phyloP scores from a whole-genome alignment of 2,797 vertebrate genomes.

The Enoplosus armatus region DNA sequence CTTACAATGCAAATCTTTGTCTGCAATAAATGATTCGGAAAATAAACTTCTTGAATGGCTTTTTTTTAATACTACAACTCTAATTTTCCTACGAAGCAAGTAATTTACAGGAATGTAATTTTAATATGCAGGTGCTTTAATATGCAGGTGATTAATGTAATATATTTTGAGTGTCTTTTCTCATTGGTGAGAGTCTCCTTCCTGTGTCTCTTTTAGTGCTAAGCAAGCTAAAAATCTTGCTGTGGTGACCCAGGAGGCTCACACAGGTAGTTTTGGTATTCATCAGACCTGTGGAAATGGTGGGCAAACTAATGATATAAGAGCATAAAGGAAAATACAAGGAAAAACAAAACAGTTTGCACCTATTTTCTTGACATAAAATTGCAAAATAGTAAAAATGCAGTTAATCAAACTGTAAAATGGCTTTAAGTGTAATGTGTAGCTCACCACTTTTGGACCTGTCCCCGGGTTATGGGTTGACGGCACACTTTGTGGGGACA shows the following conservation, averaged over 20 bases:
- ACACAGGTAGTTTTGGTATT: constrained; percentile 69
- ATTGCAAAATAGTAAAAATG: not conserved
- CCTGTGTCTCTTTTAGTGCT: constrained; percentile 54
- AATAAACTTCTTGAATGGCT: constrained; percentile 63
- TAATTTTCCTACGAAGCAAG: not conserved
- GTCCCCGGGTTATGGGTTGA: not conserved
- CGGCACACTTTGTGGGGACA: constrained; percentile 61
- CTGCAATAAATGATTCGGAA: constrained; percentile 75
- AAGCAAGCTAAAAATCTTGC: constrained; percentile 74
- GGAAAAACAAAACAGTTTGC: not conserved
- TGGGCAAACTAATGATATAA: not conserved
- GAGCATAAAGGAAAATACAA: not conserved
- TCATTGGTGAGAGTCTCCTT: constrained; percentile 31
- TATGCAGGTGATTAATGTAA: not conserved
- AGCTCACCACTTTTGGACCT: constrained; percentile 79
- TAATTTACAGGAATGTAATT: not conserved
- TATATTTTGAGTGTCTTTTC: not conserved
- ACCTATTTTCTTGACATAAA: not conserved
- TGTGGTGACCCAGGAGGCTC: constrained; percentile 78
- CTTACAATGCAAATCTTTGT: constrained; percentile 72
- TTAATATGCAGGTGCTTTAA: not conserved
- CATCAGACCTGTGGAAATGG: constrained; percentile 69
- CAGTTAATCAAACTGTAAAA: not conserved
- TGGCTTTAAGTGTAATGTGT: not conserved
- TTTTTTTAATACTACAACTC: not conserved